Percentiles rank a stretch among this genome's conserved stretches.
Evolutionary conservation across 2,888 invertebrate species (phyloP).

Genomic region (Rotaria socialis): DNA sequence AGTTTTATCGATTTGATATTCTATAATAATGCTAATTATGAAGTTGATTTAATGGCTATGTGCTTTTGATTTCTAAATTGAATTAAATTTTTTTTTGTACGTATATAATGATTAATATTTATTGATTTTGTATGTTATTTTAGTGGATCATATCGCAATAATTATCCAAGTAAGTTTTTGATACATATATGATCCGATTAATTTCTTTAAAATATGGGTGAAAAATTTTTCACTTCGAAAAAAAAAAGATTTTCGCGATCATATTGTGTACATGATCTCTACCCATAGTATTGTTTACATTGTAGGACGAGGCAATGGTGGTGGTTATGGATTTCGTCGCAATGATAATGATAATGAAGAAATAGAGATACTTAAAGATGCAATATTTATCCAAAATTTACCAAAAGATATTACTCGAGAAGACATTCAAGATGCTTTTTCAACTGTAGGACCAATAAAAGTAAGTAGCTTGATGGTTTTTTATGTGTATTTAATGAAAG

Average conservation of each 20-base stretch:
- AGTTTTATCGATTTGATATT: neutral
- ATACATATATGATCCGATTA: too few relatives aligned
- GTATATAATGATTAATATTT: too few relatives aligned
- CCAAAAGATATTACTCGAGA: constrained; percentile 76
- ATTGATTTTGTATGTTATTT: neutral
- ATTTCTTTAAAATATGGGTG: too few relatives aligned
- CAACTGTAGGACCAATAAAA: constrained; percentile 89
- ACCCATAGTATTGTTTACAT: neutral
- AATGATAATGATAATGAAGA: neutral
- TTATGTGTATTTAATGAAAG: neutral
- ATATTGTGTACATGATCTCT: neutral
- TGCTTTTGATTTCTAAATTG: too few relatives aligned
- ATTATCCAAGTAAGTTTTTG: neutral
- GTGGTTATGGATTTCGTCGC: constrained; percentile 11
- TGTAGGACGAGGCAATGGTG: constrained; percentile 7
- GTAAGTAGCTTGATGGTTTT: neutral
- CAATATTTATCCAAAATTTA: constrained; percentile 90
- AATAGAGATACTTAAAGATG: constrained; percentile 65
- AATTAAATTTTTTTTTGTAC: too few relatives aligned
- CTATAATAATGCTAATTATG: too few relatives aligned
- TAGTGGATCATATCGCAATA: neutral
- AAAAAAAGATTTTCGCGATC: too few relatives aligned
- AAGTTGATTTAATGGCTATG: too few relatives aligned
- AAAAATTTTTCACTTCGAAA: too few relatives aligned
- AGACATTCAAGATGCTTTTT: constrained; percentile 83